Evolutionary conservation across 1,140 invertebrate genomes (phyloP).

Genomic region (Pomacea maculata): DNA sequence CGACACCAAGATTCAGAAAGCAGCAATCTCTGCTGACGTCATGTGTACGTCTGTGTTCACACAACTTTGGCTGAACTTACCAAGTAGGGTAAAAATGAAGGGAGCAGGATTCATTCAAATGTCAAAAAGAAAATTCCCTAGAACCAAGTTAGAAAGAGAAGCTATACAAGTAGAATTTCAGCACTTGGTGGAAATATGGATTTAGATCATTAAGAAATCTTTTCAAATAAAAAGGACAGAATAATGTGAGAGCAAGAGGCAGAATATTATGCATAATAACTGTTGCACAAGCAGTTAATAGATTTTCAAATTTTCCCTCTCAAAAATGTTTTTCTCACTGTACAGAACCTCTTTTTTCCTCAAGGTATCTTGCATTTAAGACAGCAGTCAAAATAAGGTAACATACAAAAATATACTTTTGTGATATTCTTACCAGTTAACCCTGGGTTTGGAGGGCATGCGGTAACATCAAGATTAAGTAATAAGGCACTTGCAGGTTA

Average conservation of each 20-base stretch:
- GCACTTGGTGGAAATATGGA: too few relatives aligned
- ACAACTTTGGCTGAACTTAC: not conserved
- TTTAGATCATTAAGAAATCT: too few relatives aligned
- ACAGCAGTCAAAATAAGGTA: not conserved
- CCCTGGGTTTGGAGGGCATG: slow-evolving; percentile 4
- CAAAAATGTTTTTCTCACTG: not conserved
- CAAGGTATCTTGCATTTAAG: not conserved
- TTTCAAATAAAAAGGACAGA: too few relatives aligned
- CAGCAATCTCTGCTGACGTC: not conserved
- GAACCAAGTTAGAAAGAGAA: not conserved
- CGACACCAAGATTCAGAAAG: slow-evolving; percentile 4
- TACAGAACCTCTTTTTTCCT: not conserved
- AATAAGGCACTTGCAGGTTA: slow-evolving; percentile 6
- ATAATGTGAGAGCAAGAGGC: too few relatives aligned
- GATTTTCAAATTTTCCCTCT: not conserved
- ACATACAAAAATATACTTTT: slow-evolving; percentile 9
- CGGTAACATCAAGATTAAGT: not conserved
- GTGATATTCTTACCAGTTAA: not conserved
- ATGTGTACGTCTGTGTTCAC: too few relatives aligned
- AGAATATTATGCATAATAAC: too few relatives aligned
- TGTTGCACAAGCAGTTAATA: too few relatives aligned
- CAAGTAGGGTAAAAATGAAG: not conserved
- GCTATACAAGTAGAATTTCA: not conserved
- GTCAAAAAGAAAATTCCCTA: not conserved
- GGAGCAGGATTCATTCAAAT: not conserved